Conservation (phyloP, 2,888 invertebrate genomes). For the Hirtodrosophila alboralis region DNA sequence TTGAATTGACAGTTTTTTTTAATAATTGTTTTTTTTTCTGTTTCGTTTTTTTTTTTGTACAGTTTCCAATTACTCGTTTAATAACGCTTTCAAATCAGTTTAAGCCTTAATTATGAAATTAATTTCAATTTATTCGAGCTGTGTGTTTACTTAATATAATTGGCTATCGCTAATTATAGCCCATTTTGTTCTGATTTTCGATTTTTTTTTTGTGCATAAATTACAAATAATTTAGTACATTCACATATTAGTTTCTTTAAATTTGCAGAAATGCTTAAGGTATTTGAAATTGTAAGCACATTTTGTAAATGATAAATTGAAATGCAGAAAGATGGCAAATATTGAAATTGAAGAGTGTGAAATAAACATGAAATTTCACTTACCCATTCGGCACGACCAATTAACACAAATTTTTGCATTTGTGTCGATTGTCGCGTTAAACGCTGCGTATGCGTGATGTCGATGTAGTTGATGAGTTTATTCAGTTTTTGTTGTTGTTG, state of each 20-base stretch:
- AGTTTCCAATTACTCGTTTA: conserved; percentile 20
- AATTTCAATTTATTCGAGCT: conserved; percentile 27
- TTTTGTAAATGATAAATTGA: too few relatives aligned
- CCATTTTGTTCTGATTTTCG: too few relatives aligned
- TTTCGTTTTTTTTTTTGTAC: too few relatives aligned
- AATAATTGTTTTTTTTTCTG: too few relatives aligned
- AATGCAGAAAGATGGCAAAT: too few relatives aligned
- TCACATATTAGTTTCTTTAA: too few relatives aligned
- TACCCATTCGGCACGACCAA: conserved; percentile 46
- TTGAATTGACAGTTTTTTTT: conserved; percentile 30
- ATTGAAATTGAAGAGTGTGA: conserved; percentile 17
- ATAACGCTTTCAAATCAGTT: conserved; percentile 23
- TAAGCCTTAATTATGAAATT: conserved; percentile 49
- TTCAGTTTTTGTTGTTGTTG: conserved; percentile 14
- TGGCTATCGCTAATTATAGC: conserved; percentile 3
- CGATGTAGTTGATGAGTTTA: conserved; percentile 29
- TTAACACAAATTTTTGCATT: conserved; percentile 42
- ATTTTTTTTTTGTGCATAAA: too few relatives aligned
- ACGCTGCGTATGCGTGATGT: conserved; percentile 54
- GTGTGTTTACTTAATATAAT: conserved; percentile 26
- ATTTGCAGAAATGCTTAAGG: too few relatives aligned
- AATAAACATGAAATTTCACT: conserved; percentile 35
- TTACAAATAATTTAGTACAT: too few relatives aligned
- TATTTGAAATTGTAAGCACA: too few relatives aligned
- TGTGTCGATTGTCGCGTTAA: conserved; percentile 19